A percentile compares a stretch with the other conserved stretches of the same genome.
These are phyloP conservation scores for Sphinx pinastri DNA, from an alignment of 2,888 invertebrate genomes.

Conservation along the genomic window DNA sequence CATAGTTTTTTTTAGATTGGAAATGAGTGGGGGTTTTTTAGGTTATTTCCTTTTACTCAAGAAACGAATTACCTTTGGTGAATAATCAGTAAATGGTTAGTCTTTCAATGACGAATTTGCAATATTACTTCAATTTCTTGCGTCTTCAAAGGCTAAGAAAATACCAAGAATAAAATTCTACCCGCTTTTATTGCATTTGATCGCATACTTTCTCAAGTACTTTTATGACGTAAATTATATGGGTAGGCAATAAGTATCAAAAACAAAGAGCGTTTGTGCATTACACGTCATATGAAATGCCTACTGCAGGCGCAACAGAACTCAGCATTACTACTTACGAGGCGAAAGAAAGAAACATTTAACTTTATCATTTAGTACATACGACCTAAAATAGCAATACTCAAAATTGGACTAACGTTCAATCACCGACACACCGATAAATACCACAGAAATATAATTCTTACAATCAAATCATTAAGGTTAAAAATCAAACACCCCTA, in stretches of 20 bases:
- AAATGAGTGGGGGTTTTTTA: no score
- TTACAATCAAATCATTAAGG: background rate
- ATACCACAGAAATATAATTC: background rate
- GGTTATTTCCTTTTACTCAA: no score
- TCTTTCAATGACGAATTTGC: background rate
- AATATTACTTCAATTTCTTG: background rate
- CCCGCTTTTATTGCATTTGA: conserved; percentile 15
- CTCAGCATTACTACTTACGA: background rate
- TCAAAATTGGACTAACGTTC: conserved; percentile 2
- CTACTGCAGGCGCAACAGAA: conserved; percentile 54
- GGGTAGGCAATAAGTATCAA: conserved; percentile 45
- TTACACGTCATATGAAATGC: conserved; percentile 56
- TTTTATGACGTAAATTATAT: conserved; percentile 43
- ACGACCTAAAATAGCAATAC: conserved; percentile 2
- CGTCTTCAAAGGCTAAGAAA: background rate
- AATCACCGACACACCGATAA: no score
- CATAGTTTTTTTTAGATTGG: no score
- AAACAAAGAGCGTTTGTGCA: conserved; percentile 58
- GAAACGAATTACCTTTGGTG: no score
- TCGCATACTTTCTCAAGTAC: conserved; percentile 33
- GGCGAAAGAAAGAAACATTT: conserved; percentile 26
- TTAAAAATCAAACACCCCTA: background rate
- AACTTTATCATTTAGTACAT: background rate
- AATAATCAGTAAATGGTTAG: no score
- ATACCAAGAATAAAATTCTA: conserved; percentile 1